phyloP scores from a whole-genome alignment of 2,797 vertebrate species.

The Leontocebus nigricollis region DNA sequence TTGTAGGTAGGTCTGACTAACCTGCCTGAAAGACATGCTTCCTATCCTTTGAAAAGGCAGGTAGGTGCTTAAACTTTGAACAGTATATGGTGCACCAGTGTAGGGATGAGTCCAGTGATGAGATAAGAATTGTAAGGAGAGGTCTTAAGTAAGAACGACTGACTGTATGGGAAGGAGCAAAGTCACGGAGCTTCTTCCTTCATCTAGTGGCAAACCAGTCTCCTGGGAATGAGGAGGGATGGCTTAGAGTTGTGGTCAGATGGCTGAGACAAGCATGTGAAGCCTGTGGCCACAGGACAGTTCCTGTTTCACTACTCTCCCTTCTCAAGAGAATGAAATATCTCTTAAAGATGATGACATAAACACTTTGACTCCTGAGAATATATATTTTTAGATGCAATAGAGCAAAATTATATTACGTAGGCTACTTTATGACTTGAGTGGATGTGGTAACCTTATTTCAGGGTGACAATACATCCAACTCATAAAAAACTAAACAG shows the following conservation, averaged over 20 bases:
- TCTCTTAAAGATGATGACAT: neutral
- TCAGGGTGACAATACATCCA: neutral
- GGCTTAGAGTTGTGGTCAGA: neutral
- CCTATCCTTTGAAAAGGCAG: neutral
- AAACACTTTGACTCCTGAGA: neutral
- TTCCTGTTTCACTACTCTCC: neutral
- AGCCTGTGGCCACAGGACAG: neutral
- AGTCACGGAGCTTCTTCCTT: neutral
- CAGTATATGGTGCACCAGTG: accelerated
- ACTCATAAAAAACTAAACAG: neutral
- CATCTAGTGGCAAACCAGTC: neutral
- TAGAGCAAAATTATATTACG: neutral
- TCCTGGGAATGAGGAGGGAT: accelerated
- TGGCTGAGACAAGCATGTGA: neutral
- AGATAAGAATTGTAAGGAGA: neutral
- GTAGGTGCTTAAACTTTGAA: neutral
- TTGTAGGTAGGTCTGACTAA: neutral
- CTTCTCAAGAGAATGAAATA: neutral
- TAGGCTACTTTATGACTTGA: neutral
- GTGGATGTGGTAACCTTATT: neutral
- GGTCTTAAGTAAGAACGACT: neutral
- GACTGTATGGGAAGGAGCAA: accelerated
- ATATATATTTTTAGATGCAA: neutral
- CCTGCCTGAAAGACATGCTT: neutral
- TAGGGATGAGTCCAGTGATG: neutral